Percentiles rank a stretch among this genome's conserved stretches.
phyloP scores from a whole-genome alignment of 2,797 vertebrate species.

The Sitta carolinensis region DNA sequence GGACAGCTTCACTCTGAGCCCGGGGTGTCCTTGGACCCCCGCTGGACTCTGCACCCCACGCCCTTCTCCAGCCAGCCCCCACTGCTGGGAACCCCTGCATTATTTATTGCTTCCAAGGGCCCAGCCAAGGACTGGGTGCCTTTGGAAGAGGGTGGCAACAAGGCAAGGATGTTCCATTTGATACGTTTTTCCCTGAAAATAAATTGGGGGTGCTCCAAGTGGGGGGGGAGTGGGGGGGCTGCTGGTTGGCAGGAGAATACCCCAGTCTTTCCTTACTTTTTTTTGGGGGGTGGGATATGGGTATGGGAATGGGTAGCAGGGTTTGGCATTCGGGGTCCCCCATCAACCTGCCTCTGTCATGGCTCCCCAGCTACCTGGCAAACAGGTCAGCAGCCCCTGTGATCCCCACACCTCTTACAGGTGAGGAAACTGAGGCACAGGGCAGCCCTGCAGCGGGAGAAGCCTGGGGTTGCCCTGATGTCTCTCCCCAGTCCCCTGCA shows the following conservation, averaged over 20 bases:
- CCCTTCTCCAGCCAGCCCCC: neutral
- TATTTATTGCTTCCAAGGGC: slow-evolving; percentile 35
- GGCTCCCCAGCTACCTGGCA: fast-evolving
- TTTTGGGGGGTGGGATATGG: neutral
- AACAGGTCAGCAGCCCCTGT: neutral
- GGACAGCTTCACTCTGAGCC: slow-evolving; percentile 34
- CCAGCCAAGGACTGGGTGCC: fast-evolving
- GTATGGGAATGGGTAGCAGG: neutral
- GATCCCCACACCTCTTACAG: neutral
- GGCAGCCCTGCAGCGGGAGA: neutral
- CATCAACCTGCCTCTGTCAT: too few relatives aligned
- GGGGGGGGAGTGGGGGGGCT: neutral
- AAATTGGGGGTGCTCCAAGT: neutral
- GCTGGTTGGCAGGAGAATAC: neutral
- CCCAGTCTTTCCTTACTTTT: neutral
- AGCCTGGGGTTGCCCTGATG: neutral
- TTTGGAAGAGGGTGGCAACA: neutral
- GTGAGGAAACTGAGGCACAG: neutral
- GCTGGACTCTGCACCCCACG: neutral
- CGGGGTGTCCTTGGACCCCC: neutral
- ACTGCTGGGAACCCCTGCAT: neutral
- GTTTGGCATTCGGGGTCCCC: neutral
- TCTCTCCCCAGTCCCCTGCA: neutral
- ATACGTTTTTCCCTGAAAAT: neutral
- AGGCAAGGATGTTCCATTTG: neutral